These are phyloP conservation scores for Sebastes iracundus DNA, from an alignment of 2,797 vertebrate species.

Conservation along the genomic window DNA sequence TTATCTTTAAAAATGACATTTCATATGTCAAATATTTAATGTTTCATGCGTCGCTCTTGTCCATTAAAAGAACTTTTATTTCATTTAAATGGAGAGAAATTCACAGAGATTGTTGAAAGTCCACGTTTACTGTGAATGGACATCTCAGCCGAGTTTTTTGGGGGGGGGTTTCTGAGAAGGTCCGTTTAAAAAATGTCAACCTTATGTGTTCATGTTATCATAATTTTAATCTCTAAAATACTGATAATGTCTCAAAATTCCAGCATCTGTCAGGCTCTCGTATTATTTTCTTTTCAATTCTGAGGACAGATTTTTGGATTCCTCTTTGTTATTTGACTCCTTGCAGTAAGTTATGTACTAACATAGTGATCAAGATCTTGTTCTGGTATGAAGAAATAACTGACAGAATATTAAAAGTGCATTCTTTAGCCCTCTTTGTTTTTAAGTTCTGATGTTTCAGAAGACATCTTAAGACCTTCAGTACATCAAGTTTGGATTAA, in stretches of 20 bases:
- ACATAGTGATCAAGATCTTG: not conserved
- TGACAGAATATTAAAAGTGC: not conserved
- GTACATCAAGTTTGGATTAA: not conserved
- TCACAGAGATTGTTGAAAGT: no score
- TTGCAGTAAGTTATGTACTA: not conserved
- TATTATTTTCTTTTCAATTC: not conserved
- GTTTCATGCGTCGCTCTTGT: no score
- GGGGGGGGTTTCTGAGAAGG: not conserved
- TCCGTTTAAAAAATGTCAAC: not conserved
- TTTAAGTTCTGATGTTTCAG: not conserved
- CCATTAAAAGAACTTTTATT: no score
- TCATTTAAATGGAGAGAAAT: no score
- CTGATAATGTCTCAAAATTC: not conserved
- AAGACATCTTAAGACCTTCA: not conserved
- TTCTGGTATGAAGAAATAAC: no score
- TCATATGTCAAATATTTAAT: no score
- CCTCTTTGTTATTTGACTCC: not conserved
- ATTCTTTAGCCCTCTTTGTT: not conserved
- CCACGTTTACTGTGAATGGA: no score
- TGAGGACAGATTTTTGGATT: not conserved
- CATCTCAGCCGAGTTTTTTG: no score
- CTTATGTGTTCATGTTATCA: not conserved
- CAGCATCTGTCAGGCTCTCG: no score
- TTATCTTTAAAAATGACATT: no score
- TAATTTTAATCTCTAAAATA: not conserved